These are phyloP conservation scores for Sitophilus oryzae DNA, from an alignment of 1,140 invertebrate species.

Conservation along the genomic window DNA sequence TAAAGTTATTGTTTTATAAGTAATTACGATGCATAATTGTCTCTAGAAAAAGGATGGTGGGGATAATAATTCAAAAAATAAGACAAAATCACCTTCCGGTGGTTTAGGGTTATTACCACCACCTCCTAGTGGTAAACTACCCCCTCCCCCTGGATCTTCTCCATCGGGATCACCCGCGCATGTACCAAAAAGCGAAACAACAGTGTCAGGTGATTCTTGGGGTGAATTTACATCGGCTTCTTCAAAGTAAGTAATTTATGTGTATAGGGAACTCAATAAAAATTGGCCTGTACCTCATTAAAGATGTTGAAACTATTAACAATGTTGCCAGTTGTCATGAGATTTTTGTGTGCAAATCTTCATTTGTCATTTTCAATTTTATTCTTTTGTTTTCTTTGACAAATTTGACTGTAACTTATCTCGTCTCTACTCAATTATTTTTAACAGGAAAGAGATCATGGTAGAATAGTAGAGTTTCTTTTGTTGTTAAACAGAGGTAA, in stretches of 20 bases:
- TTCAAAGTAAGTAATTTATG: conserved; percentile 43
- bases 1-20: not conserved
- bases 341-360: no score
- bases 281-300: not conserved
- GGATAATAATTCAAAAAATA: conserved; percentile 48
- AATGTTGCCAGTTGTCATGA: no score
- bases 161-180: conserved; percentile 49
- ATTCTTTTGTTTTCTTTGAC: no score
- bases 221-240: conserved; percentile 70
- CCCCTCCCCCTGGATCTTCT: conserved; percentile 62
- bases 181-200: conserved; percentile 47
- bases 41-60: conserved; percentile 82
- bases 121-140: conserved; percentile 61
- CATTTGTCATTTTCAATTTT: no score
- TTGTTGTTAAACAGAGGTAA: no score
- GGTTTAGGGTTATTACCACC: conserved; percentile 69
- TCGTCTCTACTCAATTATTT: no score
- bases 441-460: no score
- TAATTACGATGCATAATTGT: not conserved
- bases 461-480: no score
- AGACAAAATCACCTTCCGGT: conserved; percentile 40
- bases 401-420: no score
- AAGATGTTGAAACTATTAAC: not conserved
- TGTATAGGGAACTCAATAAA: not conserved
- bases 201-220: conserved; percentile 52